Evolutionary conservation across 1,140 invertebrate species (phyloP).

Genomic region (Trichogramma pretiosum): DNA sequence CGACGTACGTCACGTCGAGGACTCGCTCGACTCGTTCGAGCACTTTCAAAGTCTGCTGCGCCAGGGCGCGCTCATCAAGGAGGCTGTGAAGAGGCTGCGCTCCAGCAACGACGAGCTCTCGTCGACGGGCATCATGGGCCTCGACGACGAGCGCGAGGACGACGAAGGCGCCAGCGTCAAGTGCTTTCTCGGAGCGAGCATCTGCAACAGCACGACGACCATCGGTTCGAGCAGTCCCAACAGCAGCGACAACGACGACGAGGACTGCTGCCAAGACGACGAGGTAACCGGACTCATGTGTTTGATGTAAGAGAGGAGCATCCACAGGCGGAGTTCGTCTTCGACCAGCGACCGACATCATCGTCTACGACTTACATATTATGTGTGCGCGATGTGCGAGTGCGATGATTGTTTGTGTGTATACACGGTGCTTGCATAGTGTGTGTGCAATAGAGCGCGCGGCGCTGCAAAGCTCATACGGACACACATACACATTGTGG

Average conservation of each 20-base stretch:
- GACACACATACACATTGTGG: too few relatives aligned
- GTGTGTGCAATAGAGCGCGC: slow-evolving; percentile 15
- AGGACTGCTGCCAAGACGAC: slow-evolving; percentile 26
- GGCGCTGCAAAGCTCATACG: too few relatives aligned
- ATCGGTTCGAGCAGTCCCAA: too few relatives aligned
- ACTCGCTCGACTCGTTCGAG: slow-evolving; percentile 57
- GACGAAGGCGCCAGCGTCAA: slow-evolving; percentile 13
- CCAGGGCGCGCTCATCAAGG: slow-evolving; percentile 60
- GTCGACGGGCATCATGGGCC: background rate
- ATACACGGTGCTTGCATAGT: too few relatives aligned
- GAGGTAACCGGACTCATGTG: too few relatives aligned
- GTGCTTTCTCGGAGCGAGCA: background rate
- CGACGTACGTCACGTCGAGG: too few relatives aligned
- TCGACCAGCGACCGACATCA: slow-evolving; percentile 9
- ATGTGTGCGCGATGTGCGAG: too few relatives aligned
- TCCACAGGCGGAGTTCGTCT: slow-evolving; percentile 30
- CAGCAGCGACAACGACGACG: slow-evolving; percentile 42
- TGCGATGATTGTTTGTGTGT: too few relatives aligned
- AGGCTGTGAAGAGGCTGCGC: slow-evolving; percentile 59
- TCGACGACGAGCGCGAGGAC: background rate
- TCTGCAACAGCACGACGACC: background rate
- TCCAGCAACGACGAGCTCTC: background rate
- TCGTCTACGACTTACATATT: background rate
- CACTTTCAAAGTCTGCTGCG: slow-evolving; percentile 54
- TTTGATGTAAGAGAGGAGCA: slow-evolving; percentile 32